These are phyloP conservation scores for Stomatorhinus ivindoensis DNA, from an alignment of 2,113 vertebrate species.

Conservation along the genomic window DNA sequence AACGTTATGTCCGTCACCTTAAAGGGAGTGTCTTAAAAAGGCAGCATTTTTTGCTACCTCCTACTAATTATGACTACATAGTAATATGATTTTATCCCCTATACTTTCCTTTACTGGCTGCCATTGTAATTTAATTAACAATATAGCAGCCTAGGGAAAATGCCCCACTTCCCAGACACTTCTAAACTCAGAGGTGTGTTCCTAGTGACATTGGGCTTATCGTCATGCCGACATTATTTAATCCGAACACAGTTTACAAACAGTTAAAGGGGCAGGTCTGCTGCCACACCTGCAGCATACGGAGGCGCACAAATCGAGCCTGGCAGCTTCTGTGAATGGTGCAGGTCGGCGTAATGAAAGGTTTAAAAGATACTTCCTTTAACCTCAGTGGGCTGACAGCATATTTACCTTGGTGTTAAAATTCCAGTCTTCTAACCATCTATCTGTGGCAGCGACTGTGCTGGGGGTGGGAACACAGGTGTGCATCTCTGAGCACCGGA, in stretches of 20 bases:
- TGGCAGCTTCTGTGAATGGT: slow-evolving; percentile 43
- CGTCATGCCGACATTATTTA: neutral
- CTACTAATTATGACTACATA: neutral
- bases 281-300: slow-evolving; percentile 28
- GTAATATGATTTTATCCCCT: neutral
- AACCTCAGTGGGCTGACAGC: slow-evolving; percentile 29
- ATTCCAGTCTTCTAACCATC: neutral
- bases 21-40: neutral
- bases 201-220: neutral
- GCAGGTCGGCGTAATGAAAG: slow-evolving; percentile 37
- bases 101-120: neutral
- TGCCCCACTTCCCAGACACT: neutral
- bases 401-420: slow-evolving; percentile 21
- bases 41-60: neutral
- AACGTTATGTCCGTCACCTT: neutral
- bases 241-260: slow-evolving; percentile 12
- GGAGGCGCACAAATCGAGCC: slow-evolving; percentile 44
- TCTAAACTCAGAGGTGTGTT: neutral
- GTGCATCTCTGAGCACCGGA: neutral
- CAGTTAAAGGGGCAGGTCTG: slow-evolving; percentile 32
- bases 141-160: neutral
- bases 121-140: neutral
- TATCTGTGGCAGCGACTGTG: neutral
- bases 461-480: neutral
- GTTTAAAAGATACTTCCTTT: slow-evolving; percentile 38